A percentile compares a stretch with the other conserved stretches of the same genome.
These are phyloP conservation scores for Poecilus cupreus DNA, from an alignment of 2,888 invertebrate genomes.

Conservation along the genomic window DNA sequence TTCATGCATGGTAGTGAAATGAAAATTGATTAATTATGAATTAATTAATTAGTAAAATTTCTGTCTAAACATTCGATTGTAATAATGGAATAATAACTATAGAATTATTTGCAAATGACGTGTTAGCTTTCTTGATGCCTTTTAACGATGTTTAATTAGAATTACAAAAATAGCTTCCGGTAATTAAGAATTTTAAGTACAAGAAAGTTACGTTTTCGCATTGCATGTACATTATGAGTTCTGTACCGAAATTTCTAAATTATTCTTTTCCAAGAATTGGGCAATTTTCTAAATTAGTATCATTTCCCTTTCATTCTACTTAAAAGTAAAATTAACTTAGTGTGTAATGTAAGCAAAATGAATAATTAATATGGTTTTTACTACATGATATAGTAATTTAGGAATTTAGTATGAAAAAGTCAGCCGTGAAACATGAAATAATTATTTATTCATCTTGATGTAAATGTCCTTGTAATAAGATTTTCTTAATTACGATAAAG, in stretches of 20 bases:
- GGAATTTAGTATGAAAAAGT: background rate
- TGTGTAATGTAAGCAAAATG: background rate
- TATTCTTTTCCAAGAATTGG: background rate
- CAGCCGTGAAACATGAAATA: background rate
- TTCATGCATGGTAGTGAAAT: background rate
- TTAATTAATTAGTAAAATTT: background rate
- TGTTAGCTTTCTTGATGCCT: background rate
- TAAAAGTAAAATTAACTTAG: background rate
- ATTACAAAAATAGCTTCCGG: background rate
- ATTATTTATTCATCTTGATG: background rate
- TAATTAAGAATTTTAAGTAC: background rate
- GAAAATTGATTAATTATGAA: conserved; percentile 3
- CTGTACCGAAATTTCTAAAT: background rate
- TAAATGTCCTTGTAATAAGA: background rate
- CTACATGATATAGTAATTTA: conserved; percentile 1
- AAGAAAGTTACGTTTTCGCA: background rate
- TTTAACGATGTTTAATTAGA: conserved; percentile 9
- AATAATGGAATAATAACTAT: background rate
- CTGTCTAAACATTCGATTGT: background rate
- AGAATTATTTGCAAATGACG: background rate
- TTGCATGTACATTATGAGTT: background rate
- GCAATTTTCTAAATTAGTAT: conserved; percentile 23
- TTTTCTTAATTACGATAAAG: background rate
- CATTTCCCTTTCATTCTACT: conserved; percentile 16
- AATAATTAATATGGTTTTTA: background rate